phyloP scores from a whole-genome alignment of 2,797 vertebrate species.

The Sebastes steindachneri region DNA sequence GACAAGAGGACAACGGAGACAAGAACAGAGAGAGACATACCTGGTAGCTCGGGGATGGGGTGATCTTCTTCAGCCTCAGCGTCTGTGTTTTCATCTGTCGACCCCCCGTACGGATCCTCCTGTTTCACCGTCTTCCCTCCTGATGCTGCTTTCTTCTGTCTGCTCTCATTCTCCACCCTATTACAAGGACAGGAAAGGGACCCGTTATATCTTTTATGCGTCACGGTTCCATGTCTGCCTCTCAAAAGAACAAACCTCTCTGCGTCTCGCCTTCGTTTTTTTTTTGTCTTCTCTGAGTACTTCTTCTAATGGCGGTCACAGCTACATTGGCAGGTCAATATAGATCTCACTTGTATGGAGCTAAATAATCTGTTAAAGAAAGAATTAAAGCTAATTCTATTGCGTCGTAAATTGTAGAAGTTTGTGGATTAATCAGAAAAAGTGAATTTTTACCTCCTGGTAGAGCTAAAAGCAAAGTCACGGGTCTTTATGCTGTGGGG shows the following conservation, averaged over 20 bases:
- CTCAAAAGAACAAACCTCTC: not conserved
- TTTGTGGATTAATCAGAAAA: not conserved
- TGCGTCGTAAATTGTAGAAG: not conserved
- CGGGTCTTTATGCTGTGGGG: too few relatives aligned
- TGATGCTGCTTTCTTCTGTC: slow-evolving; percentile 60
- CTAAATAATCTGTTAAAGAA: not conserved
- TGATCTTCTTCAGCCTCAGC: slow-evolving; percentile 84
- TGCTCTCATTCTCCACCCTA: slow-evolving; percentile 79
- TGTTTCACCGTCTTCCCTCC: slow-evolving; percentile 42
- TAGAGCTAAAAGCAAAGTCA: too few relatives aligned
- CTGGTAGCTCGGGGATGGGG: slow-evolving; percentile 89
- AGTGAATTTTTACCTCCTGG: too few relatives aligned
- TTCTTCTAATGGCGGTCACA: not conserved
- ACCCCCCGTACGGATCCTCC: slow-evolving; percentile 87
- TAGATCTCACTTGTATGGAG: not conserved
- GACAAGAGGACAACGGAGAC: not conserved
- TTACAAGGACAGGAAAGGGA: not conserved
- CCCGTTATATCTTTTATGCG: not conserved
- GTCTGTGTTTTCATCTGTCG: slow-evolving; percentile 93
- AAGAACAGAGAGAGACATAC: slow-evolving; percentile 61
- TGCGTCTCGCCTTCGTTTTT: not conserved
- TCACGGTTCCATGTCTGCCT: not conserved
- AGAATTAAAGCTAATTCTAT: not conserved
- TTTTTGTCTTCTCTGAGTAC: not conserved
- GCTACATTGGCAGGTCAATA: not conserved